Conservation (phyloP, 2,113 vertebrate species). For the Lamprologus ornatipinnis region DNA sequence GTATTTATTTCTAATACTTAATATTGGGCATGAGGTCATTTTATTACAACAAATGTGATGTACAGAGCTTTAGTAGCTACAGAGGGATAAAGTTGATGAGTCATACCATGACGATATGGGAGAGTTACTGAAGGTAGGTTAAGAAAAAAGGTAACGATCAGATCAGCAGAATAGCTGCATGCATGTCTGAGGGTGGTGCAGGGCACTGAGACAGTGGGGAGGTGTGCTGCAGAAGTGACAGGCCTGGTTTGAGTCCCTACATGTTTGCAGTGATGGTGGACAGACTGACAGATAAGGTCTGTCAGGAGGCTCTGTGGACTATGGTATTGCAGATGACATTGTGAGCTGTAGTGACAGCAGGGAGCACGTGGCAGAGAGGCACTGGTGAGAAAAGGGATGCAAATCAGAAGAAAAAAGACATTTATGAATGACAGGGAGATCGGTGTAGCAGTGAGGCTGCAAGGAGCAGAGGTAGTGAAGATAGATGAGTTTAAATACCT, state of each 20-base stretch:
- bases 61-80: background rate
- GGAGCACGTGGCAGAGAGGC: background rate
- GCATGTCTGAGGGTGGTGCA: background rate
- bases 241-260: background rate
- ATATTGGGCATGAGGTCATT: background rate
- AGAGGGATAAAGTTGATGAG: background rate
- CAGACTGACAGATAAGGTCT: background rate
- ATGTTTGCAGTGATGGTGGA: background rate
- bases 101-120: background rate
- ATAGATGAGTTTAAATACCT: background rate
- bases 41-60: background rate
- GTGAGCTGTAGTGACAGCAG: background rate
- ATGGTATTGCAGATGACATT: background rate
- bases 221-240: background rate
- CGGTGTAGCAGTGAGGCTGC: background rate
- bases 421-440: background rate
- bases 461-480: background rate
- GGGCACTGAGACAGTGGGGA: background rate
- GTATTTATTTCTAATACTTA: background rate
- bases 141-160: background rate
- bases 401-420: background rate
- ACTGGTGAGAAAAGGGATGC: fast-evolving
- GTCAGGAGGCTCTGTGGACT: background rate
- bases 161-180: background rate
- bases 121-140: background rate